Conservation (phyloP, 2,113 vertebrate genomes). For the Aptenodytes patagonicus region DNA sequence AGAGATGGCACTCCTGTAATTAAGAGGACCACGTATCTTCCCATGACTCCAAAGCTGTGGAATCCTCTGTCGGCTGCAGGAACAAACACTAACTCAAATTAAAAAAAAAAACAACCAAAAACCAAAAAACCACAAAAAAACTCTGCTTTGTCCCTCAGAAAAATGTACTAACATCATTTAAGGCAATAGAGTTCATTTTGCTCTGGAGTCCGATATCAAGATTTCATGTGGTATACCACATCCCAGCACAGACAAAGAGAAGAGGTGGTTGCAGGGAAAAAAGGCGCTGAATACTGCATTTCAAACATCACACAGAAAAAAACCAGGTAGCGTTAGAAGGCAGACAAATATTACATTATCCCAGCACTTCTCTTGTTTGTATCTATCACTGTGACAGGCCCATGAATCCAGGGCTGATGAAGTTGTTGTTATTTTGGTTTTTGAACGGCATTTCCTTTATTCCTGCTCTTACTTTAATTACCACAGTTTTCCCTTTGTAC, state of each 20-base stretch:
- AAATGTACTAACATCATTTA: background rate
- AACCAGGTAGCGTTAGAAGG: background rate
- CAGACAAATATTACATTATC: background rate
- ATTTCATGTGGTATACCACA: background rate
- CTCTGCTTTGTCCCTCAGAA: background rate
- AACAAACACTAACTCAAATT: background rate
- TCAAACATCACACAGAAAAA: background rate
- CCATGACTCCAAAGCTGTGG: background rate
- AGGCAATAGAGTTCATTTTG: background rate
- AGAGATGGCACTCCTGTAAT: background rate
- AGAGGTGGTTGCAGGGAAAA: background rate
- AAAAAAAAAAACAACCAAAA: no score
- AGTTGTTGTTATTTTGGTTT: background rate
- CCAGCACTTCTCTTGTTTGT: background rate
- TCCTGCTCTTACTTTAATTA: background rate
- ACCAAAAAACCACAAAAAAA: no score
- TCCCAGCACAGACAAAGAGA: background rate
- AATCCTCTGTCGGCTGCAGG: constrained; percentile 8
- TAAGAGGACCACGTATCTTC: background rate
- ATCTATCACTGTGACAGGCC: background rate
- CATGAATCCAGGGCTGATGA: background rate
- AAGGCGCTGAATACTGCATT: background rate
- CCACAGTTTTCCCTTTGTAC: background rate
- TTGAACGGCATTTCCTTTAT: background rate
- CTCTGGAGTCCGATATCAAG: background rate